These are phyloP conservation scores for Eudorcas thomsonii DNA, from an alignment of 2,113 vertebrate genomes.

Conservation along the genomic window DNA sequence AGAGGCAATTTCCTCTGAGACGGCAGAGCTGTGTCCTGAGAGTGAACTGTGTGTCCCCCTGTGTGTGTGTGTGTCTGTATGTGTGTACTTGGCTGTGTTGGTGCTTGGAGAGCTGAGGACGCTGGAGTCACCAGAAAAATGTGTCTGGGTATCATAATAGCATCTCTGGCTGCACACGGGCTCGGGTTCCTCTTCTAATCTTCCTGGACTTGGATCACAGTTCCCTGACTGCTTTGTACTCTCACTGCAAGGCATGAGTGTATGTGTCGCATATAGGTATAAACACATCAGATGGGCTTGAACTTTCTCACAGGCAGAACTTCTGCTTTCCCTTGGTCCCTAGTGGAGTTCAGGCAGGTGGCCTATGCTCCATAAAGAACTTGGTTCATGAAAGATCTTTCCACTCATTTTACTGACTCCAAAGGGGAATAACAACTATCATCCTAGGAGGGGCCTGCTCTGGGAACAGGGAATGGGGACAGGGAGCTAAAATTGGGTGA, in stretches of 20 bases:
- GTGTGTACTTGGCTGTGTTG: neutral
- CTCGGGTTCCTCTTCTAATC: neutral
- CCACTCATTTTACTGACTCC: neutral
- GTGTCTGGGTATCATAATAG: neutral
- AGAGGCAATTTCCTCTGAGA: neutral
- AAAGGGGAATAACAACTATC: neutral
- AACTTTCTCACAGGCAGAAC: neutral
- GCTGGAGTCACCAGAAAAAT: neutral
- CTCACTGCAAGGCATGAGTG: neutral
- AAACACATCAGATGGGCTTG: neutral
- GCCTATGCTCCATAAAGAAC: neutral
- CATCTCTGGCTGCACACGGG: neutral
- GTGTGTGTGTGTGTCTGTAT: neutral
- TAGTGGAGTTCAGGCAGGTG: neutral
- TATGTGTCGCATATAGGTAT: neutral
- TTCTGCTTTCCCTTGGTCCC: neutral
- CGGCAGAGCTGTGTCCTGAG: neutral
- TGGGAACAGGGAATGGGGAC: neutral
- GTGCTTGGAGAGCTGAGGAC: neutral
- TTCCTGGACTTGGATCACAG: neutral
- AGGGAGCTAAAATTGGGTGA: neutral
- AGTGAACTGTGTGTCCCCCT: neutral
- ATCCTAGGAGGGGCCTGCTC: no score
- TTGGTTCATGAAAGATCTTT: neutral
- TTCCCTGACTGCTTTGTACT: neutral